Percentiles rank a stretch among this genome's conserved stretches.
Conservation (phyloP, 2,888 invertebrate genomes). For the Spilarctia lutea region DNA sequence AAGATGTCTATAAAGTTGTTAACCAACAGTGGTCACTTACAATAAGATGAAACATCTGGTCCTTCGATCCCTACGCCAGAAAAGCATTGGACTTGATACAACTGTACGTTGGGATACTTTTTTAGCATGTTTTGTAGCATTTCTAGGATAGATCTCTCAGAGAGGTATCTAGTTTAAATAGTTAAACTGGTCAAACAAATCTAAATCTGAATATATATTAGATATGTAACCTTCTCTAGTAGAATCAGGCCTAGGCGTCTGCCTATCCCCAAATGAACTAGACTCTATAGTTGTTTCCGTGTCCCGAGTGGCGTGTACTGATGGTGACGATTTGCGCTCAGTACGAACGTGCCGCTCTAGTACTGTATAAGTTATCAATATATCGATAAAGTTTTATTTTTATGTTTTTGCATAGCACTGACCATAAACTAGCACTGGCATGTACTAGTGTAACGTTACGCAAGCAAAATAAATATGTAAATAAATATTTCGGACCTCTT, state of each 20-base stretch:
- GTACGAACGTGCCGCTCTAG: conserved; percentile 26
- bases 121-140: too few relatives aligned
- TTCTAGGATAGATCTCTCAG: too few relatives aligned
- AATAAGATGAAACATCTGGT: too few relatives aligned
- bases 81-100: too few relatives aligned
- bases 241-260: neutral
- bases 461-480: too few relatives aligned
- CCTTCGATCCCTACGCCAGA: too few relatives aligned
- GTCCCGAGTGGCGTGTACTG: conserved; percentile 38
- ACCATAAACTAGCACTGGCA: too few relatives aligned
- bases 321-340: conserved; percentile 43
- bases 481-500: too few relatives aligned
- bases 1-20: too few relatives aligned
- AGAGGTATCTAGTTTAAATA: neutral
- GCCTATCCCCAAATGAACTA: conserved; percentile 10
- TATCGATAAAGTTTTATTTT: neutral
- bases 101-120: too few relatives aligned
- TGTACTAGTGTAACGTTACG: too few relatives aligned
- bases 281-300: conserved; percentile 19
- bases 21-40: too few relatives aligned
- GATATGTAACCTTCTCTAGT: neutral
- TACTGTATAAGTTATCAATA: conserved; percentile 18
- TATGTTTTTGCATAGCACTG: neutral
- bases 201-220: neutral
- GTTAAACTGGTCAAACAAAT: neutral